Conservation (phyloP, 2,888 invertebrate genomes). For the Lasioglossum zephyrum region DNA sequence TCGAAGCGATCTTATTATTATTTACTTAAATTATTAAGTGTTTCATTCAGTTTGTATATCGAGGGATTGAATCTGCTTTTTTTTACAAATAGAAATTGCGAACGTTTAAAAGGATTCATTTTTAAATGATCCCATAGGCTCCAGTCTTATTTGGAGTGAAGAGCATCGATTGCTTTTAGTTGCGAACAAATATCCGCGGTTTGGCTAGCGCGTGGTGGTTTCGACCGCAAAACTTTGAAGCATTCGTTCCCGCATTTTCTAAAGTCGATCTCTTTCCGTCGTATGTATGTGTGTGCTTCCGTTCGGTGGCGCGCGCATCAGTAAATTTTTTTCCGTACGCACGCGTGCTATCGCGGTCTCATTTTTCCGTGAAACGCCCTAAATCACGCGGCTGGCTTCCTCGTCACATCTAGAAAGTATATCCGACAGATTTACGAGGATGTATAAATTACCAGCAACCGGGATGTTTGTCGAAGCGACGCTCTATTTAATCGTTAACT, state of each 20-base stretch:
- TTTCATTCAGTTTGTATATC: too few relatives aligned
- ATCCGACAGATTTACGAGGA: conserved; percentile 62
- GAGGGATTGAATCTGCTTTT: too few relatives aligned
- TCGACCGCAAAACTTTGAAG: conserved; percentile 24
- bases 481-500: conserved; percentile 35
- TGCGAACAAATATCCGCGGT: not conserved
- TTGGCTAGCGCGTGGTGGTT: conserved; percentile 1
- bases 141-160: not conserved
- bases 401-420: conserved; percentile 60
- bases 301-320: not conserved
- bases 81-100: too few relatives aligned
- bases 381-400: conserved; percentile 55
- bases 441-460: conserved; percentile 59
- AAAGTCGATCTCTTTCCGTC: conserved; percentile 4
- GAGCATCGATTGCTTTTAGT: not conserved
- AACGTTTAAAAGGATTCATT: too few relatives aligned
- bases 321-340: conserved; percentile 53
- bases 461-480: conserved; percentile 46
- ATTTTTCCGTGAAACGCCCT: conserved; percentile 4
- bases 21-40: not conserved
- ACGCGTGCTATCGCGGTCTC: conserved; percentile 45
- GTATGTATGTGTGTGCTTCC: not conserved
- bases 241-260: conserved; percentile 40
- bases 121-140: too few relatives aligned
- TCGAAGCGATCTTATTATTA: not conserved